Evolutionary conservation across 2,797 vertebrate genomes (phyloP), one percentile per base, ranked within the genome.

Genomic region (Rhynchonycteris naso): DNA sequence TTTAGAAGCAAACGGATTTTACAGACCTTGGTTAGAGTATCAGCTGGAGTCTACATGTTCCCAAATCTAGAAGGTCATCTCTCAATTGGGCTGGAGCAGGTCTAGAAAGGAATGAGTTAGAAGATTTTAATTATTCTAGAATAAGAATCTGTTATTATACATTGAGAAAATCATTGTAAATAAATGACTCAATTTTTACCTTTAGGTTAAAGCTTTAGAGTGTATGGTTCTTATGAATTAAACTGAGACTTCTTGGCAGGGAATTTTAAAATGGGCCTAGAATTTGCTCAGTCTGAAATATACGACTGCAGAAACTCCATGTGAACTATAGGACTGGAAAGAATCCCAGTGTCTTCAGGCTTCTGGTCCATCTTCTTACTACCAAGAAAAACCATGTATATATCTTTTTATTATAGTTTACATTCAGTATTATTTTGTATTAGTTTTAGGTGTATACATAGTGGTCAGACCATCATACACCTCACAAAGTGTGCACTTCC

Each of bases 91-190:
- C 30, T 75, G 11, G 58, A 56, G 50, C 47, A 83, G 63, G 22
- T 54, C 33, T n/a, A 56, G 28, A 89, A 85, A 88, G 72, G 50
- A 80, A 33, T 38, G 58, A 82, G 10, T 50, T 76, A 78, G 47
- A 65, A 87, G 63, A 76, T 47, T 15, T 12, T 47, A 35, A 88
- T 80, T 56, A 52, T 19, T 65, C 71, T 43, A 28, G 33, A 65
- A 50, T 80, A 88, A 90, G 35, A 87, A 38, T 96, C 88, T 80
- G 38, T 84, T 91, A 66, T 78, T 85, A 52, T 19, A 18, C 8
- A 47, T 80, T 81, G 87, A 88, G 83, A 12, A 87, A 19, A 43
- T 88, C 4, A 3, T 30, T 93, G 10, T 86, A 63, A 75, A 89
- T 38, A 26, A 94, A 80, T 26, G 1, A 24, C 19, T 65, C 24